Evolutionary conservation across 2,113 vertebrate genomes (phyloP).

Genomic region (Chionomys nivalis): DNA sequence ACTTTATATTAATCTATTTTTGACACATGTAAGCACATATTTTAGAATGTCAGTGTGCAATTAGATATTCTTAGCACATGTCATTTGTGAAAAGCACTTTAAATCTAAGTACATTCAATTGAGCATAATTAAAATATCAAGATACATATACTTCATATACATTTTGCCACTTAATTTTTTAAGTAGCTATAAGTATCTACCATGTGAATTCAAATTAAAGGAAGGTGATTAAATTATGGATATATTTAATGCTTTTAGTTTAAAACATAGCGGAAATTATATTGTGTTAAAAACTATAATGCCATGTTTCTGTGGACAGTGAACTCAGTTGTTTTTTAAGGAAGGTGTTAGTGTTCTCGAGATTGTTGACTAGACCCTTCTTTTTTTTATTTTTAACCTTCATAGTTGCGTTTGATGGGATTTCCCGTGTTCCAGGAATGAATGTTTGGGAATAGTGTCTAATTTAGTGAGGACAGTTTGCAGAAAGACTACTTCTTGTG

Average conservation of each 20-base stretch:
- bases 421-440: neutral
- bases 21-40: conserved; percentile 76
- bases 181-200: conserved; percentile 80
- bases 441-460: neutral
- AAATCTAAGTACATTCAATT: conserved; percentile 80
- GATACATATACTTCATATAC: conserved; percentile 82
- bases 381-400: neutral
- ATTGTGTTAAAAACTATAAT: conserved; percentile 22
- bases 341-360: neutral
- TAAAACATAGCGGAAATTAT: conserved; percentile 63
- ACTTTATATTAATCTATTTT: conserved; percentile 79
- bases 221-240: conserved; percentile 75
- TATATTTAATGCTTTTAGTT: conserved; percentile 73
- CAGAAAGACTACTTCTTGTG: neutral
- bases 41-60: conserved; percentile 79
- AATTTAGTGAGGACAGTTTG: neutral
- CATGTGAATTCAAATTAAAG: conserved; percentile 80
- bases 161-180: conserved; percentile 82
- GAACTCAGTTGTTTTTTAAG: neutral
- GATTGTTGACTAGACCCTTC: neutral
- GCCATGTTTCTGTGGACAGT: conserved; percentile 52
- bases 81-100: conserved; percentile 82
- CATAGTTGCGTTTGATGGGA: neutral
- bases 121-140: conserved; percentile 84
- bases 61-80: conserved; percentile 83